A percentile compares a stretch with the other conserved stretches of the same genome.
Evolutionary conservation across 2,888 invertebrate genomes (phyloP).

Genomic region (Brachyopa scutellaris): DNA sequence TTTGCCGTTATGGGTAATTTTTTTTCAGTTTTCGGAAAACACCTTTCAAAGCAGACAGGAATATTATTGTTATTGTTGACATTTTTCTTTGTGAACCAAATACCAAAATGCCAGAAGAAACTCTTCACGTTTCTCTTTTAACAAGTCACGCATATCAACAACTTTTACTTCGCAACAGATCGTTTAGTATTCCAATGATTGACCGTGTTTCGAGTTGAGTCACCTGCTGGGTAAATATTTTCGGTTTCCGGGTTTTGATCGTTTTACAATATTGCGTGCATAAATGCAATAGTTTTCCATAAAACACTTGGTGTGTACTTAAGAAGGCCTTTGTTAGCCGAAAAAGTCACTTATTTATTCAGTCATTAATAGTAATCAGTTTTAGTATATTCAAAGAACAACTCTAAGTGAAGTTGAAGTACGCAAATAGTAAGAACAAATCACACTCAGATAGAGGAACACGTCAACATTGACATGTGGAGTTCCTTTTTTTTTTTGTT

Average conservation of each 20-base stretch:
- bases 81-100: slow-evolving; percentile 4
- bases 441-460: neutral
- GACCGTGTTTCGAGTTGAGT: neutral
- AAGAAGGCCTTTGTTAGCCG: neutral
- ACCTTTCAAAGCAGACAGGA: neutral
- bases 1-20: too few relatives aligned
- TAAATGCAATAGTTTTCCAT: slow-evolving; percentile 5
- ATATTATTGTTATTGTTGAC: slow-evolving; percentile 19
- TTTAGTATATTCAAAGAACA: neutral
- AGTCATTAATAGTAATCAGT: slow-evolving; percentile 15
- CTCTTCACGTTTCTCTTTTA: slow-evolving; percentile 39
- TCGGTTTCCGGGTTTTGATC: slow-evolving; percentile 49
- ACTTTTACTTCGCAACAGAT: slow-evolving; percentile 24
- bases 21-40: too few relatives aligned
- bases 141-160: neutral
- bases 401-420: neutral
- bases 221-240: slow-evolving; percentile 10
- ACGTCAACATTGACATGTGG: slow-evolving; percentile 35
- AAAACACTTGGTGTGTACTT: slow-evolving; percentile 8
- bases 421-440: neutral
- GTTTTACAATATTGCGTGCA: slow-evolving; percentile 6
- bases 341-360: slow-evolving; percentile 25
- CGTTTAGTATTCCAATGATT: slow-evolving; percentile 15
- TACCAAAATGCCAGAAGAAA: slow-evolving; percentile 10
- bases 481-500: slow-evolving; percentile 22